phyloP scores from a whole-genome alignment of 2,113 vertebrate genomes.

The rat (Rattus norvegicus) region GRCr8 NC_086030.1:33904001-33904500 shows the following conservation, averaged over 20 bases:
- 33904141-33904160: not conserved
- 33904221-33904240: rapidly evolving
- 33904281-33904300: not conserved
- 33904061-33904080: rapidly evolving
- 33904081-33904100: too few relatives aligned
- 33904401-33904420: not conserved
- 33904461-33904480: not conserved
- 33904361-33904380: not conserved
- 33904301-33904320: too few relatives aligned
- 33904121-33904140: rapidly evolving
- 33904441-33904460: not conserved
- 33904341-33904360: not conserved
- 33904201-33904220: rapidly evolving
- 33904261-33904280: rapidly evolving
- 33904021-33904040: not conserved
- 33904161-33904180: not conserved
- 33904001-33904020: not conserved
- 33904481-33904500: rapidly evolving
- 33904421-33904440: not conserved
- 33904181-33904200: not conserved
- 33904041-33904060: not conserved
- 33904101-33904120: not conserved
- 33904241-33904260: not conserved
- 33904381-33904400: not conserved
- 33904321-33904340: not conserved